Conservation (phyloP, 2,888 invertebrate species). For the Agapostemon virescens region DNA sequence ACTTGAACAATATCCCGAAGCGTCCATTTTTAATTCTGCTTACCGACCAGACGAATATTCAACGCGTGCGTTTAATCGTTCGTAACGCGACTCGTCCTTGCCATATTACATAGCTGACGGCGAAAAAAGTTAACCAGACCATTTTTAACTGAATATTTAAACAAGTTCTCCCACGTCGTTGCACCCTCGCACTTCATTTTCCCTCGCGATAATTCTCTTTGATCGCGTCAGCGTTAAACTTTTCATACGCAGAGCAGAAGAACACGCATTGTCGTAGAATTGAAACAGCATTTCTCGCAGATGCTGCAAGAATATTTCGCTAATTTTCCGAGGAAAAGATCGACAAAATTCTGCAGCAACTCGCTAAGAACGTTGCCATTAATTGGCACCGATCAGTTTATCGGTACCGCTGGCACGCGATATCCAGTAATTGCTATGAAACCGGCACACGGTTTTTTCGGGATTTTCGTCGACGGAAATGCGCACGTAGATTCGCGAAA, state of each 20-base stretch:
- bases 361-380: neutral
- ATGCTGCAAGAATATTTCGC: neutral
- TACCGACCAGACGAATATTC: neutral
- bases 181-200: neutral
- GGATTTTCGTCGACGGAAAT: constrained; percentile 12
- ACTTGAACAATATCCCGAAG: neutral
- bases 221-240: neutral
- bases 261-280: neutral
- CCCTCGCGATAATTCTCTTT: neutral
- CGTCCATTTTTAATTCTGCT: neutral
- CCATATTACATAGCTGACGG: neutral
- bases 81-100: neutral
- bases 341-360: neutral
- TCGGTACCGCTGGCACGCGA: neutral
- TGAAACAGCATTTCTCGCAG: neutral
- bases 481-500: neutral
- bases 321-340: neutral
- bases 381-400: constrained; percentile 8
- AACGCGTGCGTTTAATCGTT: neutral
- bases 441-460: neutral
- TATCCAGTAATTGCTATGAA: neutral
- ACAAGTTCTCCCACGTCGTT: neutral
- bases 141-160: neutral
- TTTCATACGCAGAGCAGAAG: neutral
- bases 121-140: neutral